phyloP scores from a whole-genome alignment of 2,797 vertebrate genomes.

The Meda fulgida region DNA sequence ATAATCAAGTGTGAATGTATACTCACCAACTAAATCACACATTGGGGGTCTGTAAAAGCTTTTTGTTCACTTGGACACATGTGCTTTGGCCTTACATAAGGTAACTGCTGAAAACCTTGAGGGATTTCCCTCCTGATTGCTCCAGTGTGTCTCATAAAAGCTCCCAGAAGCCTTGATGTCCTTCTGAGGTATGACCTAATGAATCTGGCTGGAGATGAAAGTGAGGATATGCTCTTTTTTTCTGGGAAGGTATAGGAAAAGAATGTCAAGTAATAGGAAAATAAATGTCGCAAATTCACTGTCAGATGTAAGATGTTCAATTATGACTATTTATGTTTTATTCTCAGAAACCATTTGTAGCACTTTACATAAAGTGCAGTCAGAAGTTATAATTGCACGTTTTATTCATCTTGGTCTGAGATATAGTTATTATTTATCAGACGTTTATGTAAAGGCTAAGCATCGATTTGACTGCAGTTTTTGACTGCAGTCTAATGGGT shows the following conservation, averaged over 20 bases:
- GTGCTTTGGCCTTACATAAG: slow-evolving; percentile 30
- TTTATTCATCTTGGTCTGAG: neutral
- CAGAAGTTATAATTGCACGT: neutral
- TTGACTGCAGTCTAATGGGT: slow-evolving; percentile 20
- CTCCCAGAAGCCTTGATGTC: slow-evolving; percentile 34
- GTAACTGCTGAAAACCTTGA: slow-evolving; percentile 37
- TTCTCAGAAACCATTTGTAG: slow-evolving; percentile 15
- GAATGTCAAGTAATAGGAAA: neutral
- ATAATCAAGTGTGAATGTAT: neutral
- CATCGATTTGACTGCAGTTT: slow-evolving; percentile 12
- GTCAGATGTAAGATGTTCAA: slow-evolving; percentile 7
- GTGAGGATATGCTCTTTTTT: slow-evolving; percentile 16
- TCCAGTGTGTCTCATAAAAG: slow-evolving; percentile 56
- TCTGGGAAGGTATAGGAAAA: neutral
- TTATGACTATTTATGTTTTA: neutral
- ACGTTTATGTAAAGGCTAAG: slow-evolving; percentile 1
- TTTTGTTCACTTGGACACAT: slow-evolving; percentile 19
- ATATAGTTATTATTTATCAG: neutral
- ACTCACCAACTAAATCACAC: slow-evolving; percentile 3
- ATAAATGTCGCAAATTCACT: neutral
- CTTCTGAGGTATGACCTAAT: slow-evolving; percentile 48
- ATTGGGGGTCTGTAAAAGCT: slow-evolving; percentile 7
- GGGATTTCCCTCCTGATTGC: slow-evolving; percentile 43
- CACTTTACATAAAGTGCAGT: slow-evolving; percentile 26
- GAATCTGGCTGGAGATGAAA: slow-evolving; percentile 44